Conservation (phyloP, 2,113 vertebrate species). For the Heteronetta atricapilla region DNA sequence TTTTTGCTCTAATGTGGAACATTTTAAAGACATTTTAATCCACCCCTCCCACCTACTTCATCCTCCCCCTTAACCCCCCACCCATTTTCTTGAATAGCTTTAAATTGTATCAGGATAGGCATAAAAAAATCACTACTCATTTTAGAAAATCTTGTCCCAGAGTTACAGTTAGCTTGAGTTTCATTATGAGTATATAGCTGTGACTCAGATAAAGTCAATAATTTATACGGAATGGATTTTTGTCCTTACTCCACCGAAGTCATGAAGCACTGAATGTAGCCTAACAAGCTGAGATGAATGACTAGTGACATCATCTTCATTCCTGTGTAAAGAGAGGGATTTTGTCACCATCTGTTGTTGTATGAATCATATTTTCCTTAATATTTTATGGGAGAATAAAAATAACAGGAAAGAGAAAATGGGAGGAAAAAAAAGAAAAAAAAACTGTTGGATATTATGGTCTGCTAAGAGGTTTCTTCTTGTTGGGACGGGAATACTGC, state of each 20-base stretch:
- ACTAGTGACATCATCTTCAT: slow-evolving; percentile 21
- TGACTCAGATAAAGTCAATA: neutral
- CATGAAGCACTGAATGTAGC: neutral
- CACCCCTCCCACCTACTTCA: no score
- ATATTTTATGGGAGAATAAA: slow-evolving; percentile 13
- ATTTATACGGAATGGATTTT: neutral
- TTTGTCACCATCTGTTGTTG: slow-evolving; percentile 53
- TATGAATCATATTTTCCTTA: slow-evolving; percentile 46
- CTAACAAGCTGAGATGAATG: slow-evolving; percentile 4
- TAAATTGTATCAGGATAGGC: neutral
- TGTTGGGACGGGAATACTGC: neutral
- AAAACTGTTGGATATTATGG: neutral
- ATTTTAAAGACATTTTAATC: neutral
- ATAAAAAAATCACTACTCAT: neutral
- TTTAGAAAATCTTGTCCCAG: neutral
- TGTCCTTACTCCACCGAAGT: neutral
- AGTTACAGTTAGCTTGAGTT: neutral
- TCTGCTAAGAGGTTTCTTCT: neutral
- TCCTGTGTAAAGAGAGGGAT: neutral
- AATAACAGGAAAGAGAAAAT: slow-evolving; percentile 1
- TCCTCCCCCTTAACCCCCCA: no score
- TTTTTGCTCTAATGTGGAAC: neutral
- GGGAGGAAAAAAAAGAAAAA: neutral
- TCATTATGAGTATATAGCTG: neutral
- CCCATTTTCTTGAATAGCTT: neutral